A percentile compares a stretch with the other conserved stretches of the same genome.
Evolutionary conservation across 2,888 invertebrate species (phyloP).

Genomic region (Papilio protenor): DNA sequence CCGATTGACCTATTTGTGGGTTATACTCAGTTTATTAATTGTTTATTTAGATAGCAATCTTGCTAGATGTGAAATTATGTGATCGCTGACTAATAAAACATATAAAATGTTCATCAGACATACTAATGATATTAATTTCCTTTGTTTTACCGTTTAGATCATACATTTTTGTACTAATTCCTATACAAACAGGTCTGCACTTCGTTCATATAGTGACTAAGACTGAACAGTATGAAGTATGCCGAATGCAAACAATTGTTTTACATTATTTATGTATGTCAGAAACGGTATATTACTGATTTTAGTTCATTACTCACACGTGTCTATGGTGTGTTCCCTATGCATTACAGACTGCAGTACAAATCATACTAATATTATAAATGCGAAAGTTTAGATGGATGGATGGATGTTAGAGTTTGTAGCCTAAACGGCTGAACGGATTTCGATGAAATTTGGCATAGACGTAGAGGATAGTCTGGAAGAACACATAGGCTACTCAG

Average conservation of each 20-base stretch:
- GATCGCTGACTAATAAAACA: background rate
- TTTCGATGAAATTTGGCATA: too few species aligned
- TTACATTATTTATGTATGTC: background rate
- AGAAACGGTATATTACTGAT: background rate
- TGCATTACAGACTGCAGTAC: too few species aligned
- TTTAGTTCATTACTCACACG: background rate
- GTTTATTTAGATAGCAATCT: background rate
- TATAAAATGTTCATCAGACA: background rate
- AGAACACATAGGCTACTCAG: too few species aligned
- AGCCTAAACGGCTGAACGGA: too few species aligned
- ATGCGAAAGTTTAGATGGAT: too few species aligned
- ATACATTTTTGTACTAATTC: background rate
- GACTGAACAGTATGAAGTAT: constrained; percentile 9
- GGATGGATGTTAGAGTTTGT: too few species aligned
- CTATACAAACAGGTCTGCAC: background rate
- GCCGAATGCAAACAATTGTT: background rate
- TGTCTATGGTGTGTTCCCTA: background rate
- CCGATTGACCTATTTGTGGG: background rate
- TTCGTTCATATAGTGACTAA: background rate
- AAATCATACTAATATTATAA: too few species aligned
- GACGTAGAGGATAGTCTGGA: too few species aligned
- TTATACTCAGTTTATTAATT: background rate
- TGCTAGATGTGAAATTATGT: background rate
- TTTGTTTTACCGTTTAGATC: background rate
- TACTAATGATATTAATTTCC: background rate